A percentile compares a stretch with the other conserved stretches of the same genome.
Evolutionary conservation across 2,888 invertebrate species (phyloP).

Genomic region (Amblyteles armatorius): DNA sequence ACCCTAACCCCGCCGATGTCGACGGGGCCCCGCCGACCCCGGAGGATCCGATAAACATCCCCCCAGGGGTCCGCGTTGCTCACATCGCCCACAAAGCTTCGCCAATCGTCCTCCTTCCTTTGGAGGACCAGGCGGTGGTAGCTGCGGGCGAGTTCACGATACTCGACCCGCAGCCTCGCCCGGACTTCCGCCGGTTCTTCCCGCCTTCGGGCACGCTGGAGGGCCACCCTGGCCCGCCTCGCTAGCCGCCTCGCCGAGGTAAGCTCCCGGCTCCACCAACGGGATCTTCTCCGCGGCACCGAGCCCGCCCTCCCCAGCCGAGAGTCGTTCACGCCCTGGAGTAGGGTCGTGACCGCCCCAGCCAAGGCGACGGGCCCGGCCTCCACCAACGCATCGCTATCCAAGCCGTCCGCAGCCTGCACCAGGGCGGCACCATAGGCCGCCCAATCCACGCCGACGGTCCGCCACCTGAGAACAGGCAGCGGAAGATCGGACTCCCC

Average conservation of each 20-base stretch:
- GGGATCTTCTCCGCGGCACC: background rate
- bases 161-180: background rate
- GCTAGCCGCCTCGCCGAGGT: conserved; percentile 16
- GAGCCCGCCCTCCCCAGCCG: background rate
- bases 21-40: too few species aligned
- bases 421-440: too few species aligned
- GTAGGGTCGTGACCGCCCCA: background rate
- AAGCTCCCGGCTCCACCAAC: conserved; percentile 12
- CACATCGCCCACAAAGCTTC: too few species aligned
- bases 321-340: background rate
- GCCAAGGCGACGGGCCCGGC: conserved; percentile 12
- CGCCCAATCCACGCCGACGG: too few species aligned
- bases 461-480: too few species aligned
- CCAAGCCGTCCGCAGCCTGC: conserved; percentile 4
- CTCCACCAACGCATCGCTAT: background rate
- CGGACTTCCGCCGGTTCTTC: conserved; percentile 4
- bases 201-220: conserved; percentile 1
- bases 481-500: too few species aligned
- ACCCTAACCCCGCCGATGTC: too few species aligned
- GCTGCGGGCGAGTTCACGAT: too few species aligned
- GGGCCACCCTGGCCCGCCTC: conserved; percentile 18
- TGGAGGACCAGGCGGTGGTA: too few species aligned
- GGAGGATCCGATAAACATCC: too few species aligned
- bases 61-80: too few species aligned
- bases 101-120: too few species aligned